A percentile compares a stretch with the other conserved stretches of the same genome.
phyloP scores from a whole-genome alignment of 2,888 invertebrate genomes.

The Orthonychiurus folsomi region DNA sequence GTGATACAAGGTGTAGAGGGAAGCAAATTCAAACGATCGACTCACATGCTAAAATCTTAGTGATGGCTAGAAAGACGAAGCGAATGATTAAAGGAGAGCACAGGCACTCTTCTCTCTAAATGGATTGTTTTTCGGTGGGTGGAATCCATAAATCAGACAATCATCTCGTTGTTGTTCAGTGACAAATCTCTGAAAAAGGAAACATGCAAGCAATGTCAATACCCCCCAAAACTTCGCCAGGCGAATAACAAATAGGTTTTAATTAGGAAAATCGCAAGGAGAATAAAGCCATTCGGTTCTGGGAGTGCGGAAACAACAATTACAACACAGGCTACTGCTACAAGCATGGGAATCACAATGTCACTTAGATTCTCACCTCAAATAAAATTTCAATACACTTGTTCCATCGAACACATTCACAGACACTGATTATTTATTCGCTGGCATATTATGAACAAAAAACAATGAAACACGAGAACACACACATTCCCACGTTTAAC shows the following conservation, averaged over 20 bases:
- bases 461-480: not conserved
- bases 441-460: not conserved
- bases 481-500: no score
- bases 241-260: not conserved
- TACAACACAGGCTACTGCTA: no score
- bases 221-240: no score
- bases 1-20: no score
- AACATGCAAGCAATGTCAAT: constrained; percentile 2
- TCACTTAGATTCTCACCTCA: no score
- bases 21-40: no score
- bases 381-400: no score
- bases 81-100: constrained; percentile 39
- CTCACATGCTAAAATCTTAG: no score
- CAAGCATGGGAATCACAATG: no score
- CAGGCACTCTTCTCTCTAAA: constrained; percentile 44
- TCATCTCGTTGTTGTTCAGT: constrained; percentile 45
- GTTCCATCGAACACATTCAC: no score
- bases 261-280: not conserved
- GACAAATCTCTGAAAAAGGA: constrained; percentile 41
- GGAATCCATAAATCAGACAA: constrained; percentile 46
- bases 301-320: not conserved
- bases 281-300: not conserved
- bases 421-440: not conserved
- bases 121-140: constrained; percentile 47
- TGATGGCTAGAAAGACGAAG: no score